Evolutionary conservation across 2,797 vertebrate genomes (phyloP), one percentile per base, ranked within the genome.

Genomic region (Loriculus beryllinus): DNA sequence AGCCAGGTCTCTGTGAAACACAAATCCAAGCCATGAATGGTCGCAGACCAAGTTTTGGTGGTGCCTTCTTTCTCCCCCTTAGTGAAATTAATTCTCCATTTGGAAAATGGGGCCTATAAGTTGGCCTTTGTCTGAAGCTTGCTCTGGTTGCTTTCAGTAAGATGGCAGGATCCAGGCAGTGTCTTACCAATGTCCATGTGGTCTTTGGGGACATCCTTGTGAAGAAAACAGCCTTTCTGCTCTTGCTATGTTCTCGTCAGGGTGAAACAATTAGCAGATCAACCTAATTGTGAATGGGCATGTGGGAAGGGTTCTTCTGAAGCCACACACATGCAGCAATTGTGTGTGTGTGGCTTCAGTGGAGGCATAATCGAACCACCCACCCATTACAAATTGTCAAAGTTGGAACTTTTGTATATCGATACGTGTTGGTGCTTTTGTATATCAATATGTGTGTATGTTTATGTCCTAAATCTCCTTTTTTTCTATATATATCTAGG

Each of bases 171-270:
- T 68, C 18, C 69, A 68, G 42, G 12, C 65, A 57, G 54, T 45
- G 21, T 51, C 35, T 82, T 56, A 16, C 1, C 6, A 51, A 19
- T 3, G 1, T 19, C 65, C 51, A 8, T 40, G 0, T 49, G 52
- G 11, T 64, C 74, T 92, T 84, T 56, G 59, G 19, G 43, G 37
- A 47, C 21, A 10, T 25, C 6, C 13, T 23, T 13, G 28, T 56
- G 47, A 84, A 65, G 74, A 57, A 63, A 84, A 40, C 22, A 43
- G 15, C 21, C 51, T 89, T 70, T 67, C 49, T 62, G 63, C 19
- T 72, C 82, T 57, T 72, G 21, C 35, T 78, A 31, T 54, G 21
- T 71, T 78, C 18, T 68, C 29, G 31, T 64, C 31, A 47, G 33
- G 7, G 6, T 79, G 59, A 52, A 86, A 51, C 40, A 51, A 18